A percentile compares a stretch with the other conserved stretches of the same genome.
phyloP scores from a whole-genome alignment of 2,888 invertebrate genomes.

The Leistus spinibarbis region DNA sequence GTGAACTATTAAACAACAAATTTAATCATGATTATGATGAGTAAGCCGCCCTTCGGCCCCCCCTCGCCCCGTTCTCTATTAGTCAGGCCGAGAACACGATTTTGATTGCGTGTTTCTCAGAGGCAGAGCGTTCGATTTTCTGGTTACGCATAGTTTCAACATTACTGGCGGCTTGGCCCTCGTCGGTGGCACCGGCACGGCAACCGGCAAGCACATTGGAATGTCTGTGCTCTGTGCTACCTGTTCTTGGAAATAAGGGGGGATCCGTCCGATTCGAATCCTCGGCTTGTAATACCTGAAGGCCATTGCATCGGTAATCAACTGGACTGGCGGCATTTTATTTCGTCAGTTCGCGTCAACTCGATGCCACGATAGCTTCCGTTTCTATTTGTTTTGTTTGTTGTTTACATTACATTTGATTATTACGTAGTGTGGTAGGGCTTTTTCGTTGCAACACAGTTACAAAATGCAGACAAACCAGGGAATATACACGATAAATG shows the following conservation, averaged over 20 bases:
- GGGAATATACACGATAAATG: slow-evolving; percentile 30
- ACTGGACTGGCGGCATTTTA: neutral
- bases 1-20: neutral
- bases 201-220: slow-evolving; percentile 10
- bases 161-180: neutral
- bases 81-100: neutral
- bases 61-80: neutral
- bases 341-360: neutral
- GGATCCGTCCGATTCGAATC: neutral
- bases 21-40: neutral
- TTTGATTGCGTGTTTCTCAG: neutral
- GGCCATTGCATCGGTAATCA: neutral
- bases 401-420: neutral
- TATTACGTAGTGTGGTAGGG: neutral
- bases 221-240: slow-evolving; percentile 20
- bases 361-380: neutral
- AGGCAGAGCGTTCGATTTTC: neutral
- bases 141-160: neutral
- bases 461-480: slow-evolving; percentile 28
- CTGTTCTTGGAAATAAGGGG: slow-evolving; percentile 16
- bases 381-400: neutral
- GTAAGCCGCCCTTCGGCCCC: neutral
- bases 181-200: neutral
- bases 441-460: neutral
- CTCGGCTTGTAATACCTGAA: slow-evolving; percentile 1